phyloP scores from a whole-genome alignment of 2,888 invertebrate species.

The Acrobasis consociella region DNA sequence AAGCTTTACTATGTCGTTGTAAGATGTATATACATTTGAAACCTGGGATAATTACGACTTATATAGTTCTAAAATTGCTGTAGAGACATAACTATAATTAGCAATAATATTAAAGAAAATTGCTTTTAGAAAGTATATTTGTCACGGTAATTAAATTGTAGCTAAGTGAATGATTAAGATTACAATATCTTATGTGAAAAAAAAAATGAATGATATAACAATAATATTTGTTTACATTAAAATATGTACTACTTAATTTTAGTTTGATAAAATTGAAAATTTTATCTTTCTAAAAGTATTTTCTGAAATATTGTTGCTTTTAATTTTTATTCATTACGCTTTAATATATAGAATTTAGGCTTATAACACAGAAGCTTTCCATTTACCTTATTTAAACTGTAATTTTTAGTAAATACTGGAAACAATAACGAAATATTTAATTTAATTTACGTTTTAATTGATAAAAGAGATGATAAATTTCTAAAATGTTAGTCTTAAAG shows the following conservation, averaged over 20 bases:
- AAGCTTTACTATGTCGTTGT: constrained; percentile 69
- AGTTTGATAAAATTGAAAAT: neutral
- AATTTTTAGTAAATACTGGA: no score
- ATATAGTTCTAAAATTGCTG: constrained; percentile 65
- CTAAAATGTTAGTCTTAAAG: no score
- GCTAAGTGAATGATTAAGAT: neutral
- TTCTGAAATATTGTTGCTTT: constrained; percentile 19
- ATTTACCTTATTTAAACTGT: no score
- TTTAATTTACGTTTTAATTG: no score
- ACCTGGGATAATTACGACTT: constrained; percentile 82
- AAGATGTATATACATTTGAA: constrained; percentile 74
- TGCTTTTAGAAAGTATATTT: constrained; percentile 23
- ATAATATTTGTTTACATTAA: neutral
- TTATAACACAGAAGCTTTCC: neutral
- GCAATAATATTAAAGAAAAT: constrained; percentile 24
- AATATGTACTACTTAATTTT: neutral
- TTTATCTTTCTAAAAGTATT: constrained; percentile 27
- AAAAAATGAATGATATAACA: neutral
- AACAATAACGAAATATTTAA: no score
- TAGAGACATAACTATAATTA: constrained; percentile 39
- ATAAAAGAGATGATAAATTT: no score
- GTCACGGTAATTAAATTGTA: neutral
- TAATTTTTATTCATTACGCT: constrained; percentile 18
- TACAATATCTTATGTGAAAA: neutral
- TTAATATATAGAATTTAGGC: constrained; percentile 11